Percentiles rank a stretch among this genome's conserved stretches.
Evolutionary conservation across 1,140 invertebrate genomes (phyloP).

Genomic region (Heliothis virescens): DNA sequence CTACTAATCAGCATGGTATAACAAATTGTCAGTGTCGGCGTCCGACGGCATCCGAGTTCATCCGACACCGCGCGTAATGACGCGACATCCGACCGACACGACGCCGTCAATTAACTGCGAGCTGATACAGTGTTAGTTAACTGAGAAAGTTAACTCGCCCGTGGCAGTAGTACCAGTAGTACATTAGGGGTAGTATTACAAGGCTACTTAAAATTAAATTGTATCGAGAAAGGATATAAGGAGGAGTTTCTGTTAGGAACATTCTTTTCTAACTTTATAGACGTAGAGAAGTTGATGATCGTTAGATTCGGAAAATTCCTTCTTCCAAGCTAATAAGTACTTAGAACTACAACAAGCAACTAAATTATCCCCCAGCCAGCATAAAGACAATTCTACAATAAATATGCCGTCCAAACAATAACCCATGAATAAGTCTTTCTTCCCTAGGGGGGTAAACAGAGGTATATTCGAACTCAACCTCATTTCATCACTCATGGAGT

Average conservation of each 20-base stretch:
- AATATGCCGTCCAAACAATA: constrained; percentile 4
- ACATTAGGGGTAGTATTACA: neutral
- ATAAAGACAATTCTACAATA: neutral
- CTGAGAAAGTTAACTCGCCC: constrained; percentile 19
- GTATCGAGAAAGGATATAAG: no score
- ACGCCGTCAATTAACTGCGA: constrained; percentile 20
- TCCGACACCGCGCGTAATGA: constrained; percentile 23
- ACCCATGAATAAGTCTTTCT: neutral
- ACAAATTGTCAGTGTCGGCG: constrained; percentile 9
- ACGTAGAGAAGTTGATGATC: no score
- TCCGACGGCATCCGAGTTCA: neutral
- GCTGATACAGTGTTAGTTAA: neutral
- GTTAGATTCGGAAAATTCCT: no score
- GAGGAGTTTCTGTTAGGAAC: no score
- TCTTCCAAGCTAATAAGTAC: no score
- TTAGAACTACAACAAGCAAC: no score
- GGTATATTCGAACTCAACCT: no score
- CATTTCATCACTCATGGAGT: no score
- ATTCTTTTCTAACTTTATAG: no score
- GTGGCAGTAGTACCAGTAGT: neutral
- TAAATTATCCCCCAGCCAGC: neutral
- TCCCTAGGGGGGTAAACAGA: no score
- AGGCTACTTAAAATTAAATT: no score
- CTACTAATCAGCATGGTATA: constrained; percentile 14
- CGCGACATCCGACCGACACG: constrained; percentile 26